phyloP scores from a whole-genome alignment of 2,113 vertebrate species.

The Cisticola juncidis region DNA sequence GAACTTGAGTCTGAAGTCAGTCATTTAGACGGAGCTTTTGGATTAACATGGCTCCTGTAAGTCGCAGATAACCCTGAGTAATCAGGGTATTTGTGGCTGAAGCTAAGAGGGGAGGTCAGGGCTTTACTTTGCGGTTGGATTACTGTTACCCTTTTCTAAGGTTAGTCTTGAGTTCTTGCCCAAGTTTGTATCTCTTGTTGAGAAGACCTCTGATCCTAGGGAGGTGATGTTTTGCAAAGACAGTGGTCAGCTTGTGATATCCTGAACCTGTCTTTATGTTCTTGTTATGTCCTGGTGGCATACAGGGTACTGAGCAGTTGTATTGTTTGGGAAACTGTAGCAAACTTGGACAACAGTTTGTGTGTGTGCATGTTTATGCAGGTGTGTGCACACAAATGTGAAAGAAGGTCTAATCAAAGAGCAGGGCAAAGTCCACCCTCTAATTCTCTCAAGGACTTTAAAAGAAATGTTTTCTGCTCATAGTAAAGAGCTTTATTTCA shows the following conservation, averaged over 20 bases:
- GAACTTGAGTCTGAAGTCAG: background rate
- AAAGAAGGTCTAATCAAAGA: background rate
- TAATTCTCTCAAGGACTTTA: background rate
- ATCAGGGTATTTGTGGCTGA: background rate
- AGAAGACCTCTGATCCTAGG: background rate
- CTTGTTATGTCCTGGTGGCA: background rate
- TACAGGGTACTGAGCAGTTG: background rate
- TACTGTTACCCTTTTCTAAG: background rate
- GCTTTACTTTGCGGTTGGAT: background rate
- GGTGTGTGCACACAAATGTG: background rate
- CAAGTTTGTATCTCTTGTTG: background rate
- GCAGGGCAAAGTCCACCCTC: background rate
- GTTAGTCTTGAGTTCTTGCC: background rate
- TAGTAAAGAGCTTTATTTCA: background rate
- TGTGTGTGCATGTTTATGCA: background rate
- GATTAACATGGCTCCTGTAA: background rate
- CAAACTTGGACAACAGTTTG: background rate
- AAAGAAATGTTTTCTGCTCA: background rate
- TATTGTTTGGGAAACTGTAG: background rate
- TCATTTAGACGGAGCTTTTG: background rate
- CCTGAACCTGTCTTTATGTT: background rate
- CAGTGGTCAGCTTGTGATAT: background rate
- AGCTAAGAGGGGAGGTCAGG: background rate
- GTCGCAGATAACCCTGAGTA: rapidly evolving
- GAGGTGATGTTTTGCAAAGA: background rate